Evolutionary conservation across 2,888 invertebrate genomes (phyloP), one percentile per base, ranked within the genome.

Genomic region (Lepetodrilus schrolli): DNA sequence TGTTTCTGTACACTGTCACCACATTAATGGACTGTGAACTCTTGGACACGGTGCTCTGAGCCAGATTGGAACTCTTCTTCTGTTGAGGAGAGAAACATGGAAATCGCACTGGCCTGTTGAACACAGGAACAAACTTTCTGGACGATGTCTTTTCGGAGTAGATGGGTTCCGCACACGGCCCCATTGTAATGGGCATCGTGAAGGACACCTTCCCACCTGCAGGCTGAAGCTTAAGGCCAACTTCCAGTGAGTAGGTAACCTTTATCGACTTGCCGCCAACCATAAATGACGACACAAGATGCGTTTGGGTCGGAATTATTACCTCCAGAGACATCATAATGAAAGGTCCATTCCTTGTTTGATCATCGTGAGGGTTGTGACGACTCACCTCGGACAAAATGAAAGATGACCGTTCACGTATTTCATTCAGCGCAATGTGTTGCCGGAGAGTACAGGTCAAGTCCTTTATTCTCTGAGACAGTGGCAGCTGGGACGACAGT

Each of bases 101-200:
- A 72, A 86, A 86, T n/a, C 86, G 76, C 13, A 81, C 78, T 8
- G 87, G 85, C 51, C 84, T 65, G 72, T 84, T 85, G 75, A 87
- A 87, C 8, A 86, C 66, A 0, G 87, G 87, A 26, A 86, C 82
- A 8, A 79, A 74, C 58, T 81, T 84, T 21, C 73, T 65, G 8
- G 75, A 75, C 0, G 72, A 70, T 4, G 74, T 74, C 47, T 80
- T 78, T 4, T 79, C 80, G 0, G 79, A 69, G 58, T 76, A 51
- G 20, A 81, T 77, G 0, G 83, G 83, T n/a, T 84, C 81, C 0
- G 81, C 75, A 26, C 80, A 79, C 0, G 86, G 86, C 3, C 87
- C 86, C 0, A 88, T 82, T 17, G 77, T 76, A 4, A 88, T 74
- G 0, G 88, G 88, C 10, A 86, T 76, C 37, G 83, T 82, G 21